Evolutionary conservation across 1,140 invertebrate genomes (phyloP).

Genomic region (Limonius californicus): DNA sequence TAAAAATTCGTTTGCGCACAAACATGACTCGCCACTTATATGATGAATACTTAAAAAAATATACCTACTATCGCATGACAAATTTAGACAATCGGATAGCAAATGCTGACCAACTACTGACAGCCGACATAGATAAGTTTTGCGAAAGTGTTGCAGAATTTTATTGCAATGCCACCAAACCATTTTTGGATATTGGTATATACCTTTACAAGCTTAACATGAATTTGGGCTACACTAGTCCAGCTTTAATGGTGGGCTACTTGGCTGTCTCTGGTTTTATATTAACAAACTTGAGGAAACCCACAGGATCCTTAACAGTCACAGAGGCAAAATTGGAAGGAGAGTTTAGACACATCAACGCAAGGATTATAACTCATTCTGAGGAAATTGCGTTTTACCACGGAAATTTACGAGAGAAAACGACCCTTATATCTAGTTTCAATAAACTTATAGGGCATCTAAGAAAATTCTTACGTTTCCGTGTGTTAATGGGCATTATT

Average conservation of each 20-base stretch:
- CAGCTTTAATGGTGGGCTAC: constrained; percentile 81
- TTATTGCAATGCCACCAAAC: constrained; percentile 97
- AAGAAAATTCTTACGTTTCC: constrained; percentile 86
- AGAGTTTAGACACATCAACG: constrained; percentile 95
- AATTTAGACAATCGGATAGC: constrained; percentile 92
- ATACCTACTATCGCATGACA: constrained; percentile 96
- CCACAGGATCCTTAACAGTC: constrained; percentile 85
- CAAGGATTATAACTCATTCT: constrained; percentile 92
- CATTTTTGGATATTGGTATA: constrained; percentile 88
- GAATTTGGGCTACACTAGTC: constrained; percentile 78
- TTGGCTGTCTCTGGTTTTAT: constrained; percentile 78
- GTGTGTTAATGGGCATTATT: constrained; percentile 87
- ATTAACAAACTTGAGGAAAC: constrained; percentile 75
- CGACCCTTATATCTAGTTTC: constrained; percentile 86
- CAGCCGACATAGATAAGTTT: constrained; percentile 96
- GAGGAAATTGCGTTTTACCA: constrained; percentile 98
- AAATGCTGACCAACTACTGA: constrained; percentile 96
- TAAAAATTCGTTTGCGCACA: constrained; percentile 86
- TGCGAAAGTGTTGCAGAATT: constrained; percentile 92
- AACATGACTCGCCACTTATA: constrained; percentile 84
- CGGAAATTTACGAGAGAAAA: constrained; percentile 85
- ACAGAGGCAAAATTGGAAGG: constrained; percentile 95
- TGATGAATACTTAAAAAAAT: constrained; percentile 91
- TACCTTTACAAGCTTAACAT: constrained; percentile 89
- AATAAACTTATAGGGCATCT: constrained; percentile 86